Evolutionary conservation across 2,888 invertebrate genomes (phyloP).

Genomic region (Hypercompe scribonia): DNA sequence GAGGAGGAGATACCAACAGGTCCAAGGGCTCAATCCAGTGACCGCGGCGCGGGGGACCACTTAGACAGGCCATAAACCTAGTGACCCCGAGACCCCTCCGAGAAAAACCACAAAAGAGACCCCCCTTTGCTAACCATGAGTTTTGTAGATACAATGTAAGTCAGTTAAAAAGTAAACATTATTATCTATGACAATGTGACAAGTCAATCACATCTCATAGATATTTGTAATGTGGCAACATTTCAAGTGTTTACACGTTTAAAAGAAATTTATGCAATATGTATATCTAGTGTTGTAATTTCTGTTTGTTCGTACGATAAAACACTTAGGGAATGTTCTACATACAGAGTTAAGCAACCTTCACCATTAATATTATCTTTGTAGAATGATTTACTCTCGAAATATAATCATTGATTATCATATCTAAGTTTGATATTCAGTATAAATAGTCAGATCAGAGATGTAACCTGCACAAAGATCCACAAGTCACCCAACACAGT

Average conservation of each 20-base stretch:
- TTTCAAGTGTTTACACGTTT: neutral
- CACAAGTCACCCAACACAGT: neutral
- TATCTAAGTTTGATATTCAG: neutral
- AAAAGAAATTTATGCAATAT: neutral
- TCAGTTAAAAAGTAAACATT: too few relatives aligned
- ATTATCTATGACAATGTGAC: neutral
- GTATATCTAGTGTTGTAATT: neutral
- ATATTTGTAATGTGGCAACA: neutral
- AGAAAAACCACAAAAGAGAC: too few relatives aligned
- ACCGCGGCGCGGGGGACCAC: too few relatives aligned
- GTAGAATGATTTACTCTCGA: neutral
- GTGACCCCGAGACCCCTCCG: too few relatives aligned
- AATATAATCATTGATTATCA: neutral
- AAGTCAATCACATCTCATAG: neutral
- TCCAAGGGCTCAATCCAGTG: too few relatives aligned
- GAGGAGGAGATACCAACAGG: too few relatives aligned
- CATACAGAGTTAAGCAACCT: neutral
- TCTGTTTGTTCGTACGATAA: neutral
- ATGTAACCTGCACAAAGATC: neutral
- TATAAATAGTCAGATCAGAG: neutral
- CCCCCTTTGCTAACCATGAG: too few relatives aligned
- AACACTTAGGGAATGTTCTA: neutral
- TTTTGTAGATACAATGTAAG: too few relatives aligned
- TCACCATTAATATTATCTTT: neutral
- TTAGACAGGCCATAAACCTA: too few relatives aligned